Evolutionary conservation across 2,888 invertebrate genomes (phyloP), one percentile per base, ranked within the genome.

Genomic region (Melanostoma mellinum): DNA sequence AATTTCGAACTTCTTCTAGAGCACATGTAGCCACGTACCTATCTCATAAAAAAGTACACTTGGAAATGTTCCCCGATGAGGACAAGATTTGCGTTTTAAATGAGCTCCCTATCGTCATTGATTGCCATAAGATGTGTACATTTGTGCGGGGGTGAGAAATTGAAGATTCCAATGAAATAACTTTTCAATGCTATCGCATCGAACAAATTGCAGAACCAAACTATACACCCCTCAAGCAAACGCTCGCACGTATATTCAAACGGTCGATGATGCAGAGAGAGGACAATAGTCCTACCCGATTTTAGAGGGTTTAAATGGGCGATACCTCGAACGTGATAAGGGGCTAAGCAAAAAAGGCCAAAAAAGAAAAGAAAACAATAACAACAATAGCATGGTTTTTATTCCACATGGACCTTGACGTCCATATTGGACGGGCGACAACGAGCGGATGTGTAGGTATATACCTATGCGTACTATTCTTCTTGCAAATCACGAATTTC

Each of bases 401-500:
- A 65, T 80, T 72, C 72, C 71, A 58, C 71, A 82, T 86, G 86
- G 85, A 86, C 85, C 85, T 85, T 81, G 85, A 84, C 79, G 84
- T 85, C 74, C 68, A 80, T 63, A 48, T 73, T 85, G 77, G 68
- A 73, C 56, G 65, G 77, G 85, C 76, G 63, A 58, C 52, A 44
- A 74, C 60, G 67, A 73, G 52, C 84, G 79, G 76, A 72, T 78
- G 44, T 20, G 1, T 46, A 42, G 55, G 76, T 76, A 76, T 81
- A 80, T 79, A 79, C 80, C 85, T 77, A 48, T 79, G 82, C 80
- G 86, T 77, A 48, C 67, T 74, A 67, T 75, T 85, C 79, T 85
- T 85, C 75, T 79, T 85, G 85, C 85, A 85, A 85, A 85, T 85
- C 82, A 85, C 85, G 77, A 82, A 85, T 82, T 82, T 68, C 78